Evolutionary conservation across 1,140 invertebrate genomes (phyloP), one percentile per base, ranked within the genome.

Genomic region (Littorina saxatilis): DNA sequence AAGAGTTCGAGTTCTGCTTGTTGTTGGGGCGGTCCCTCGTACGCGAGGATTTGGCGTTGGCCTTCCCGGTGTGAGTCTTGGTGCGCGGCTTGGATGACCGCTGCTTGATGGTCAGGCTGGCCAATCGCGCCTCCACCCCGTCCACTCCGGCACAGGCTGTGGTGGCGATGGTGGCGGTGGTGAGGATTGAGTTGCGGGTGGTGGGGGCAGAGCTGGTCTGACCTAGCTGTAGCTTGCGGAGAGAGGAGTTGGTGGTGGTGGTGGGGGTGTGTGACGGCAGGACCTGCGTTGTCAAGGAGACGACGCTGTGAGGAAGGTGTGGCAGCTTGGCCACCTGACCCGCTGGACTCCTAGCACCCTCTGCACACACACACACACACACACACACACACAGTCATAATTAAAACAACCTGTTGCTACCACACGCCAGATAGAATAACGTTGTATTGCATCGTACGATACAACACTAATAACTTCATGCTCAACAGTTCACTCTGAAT

Each of bases 291-390:
- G 58, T 78, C 11, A 66, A 27, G 55, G 76, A 66, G 43, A 78
- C 55, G 35, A 35, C 39, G 29, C n/a, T 43, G 32, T 63, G 52
- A 11, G 76, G 43, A 5, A 78, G 76, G 20, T 39, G 39, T 5
- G 76, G 76, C 37, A 78, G 39, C 55, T 37, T 61, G 9, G 76
- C 66, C 35, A 78, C 76, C 58, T 78, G 55, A n/a, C 55, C 55
- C 17, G 27, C 55, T 2, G 76, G 76, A n/a, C 35, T 63, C 40
- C 29, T 72, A 37, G 55, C 75, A 37, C 32, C 39, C 39, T 55
- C 76, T 76, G 37, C 17, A 70, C 20, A 76, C 9, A 29, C 5
- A 29, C 9, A 47, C 43, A 47, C 61, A 63, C 61, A 35, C 61
- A 63, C 27, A 35, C 27, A 63, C 61, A 35, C 5, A 63, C 61